Evolutionary conservation across 2,113 vertebrate species (phyloP).

Genomic region (Eidolon helvum): DNA sequence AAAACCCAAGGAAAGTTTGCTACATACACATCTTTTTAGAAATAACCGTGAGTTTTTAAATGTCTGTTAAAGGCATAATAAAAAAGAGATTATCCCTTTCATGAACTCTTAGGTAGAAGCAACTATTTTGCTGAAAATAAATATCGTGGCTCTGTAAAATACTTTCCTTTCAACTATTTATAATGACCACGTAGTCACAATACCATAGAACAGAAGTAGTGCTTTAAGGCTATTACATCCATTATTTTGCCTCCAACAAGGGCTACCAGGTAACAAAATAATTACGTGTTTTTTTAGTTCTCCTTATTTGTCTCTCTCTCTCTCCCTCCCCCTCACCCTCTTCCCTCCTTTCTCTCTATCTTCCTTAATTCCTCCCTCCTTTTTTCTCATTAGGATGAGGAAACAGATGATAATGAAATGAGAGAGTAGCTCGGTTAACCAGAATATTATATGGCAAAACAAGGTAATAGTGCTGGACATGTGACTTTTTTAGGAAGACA

Average conservation of each 20-base stretch:
- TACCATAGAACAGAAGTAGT: not conserved
- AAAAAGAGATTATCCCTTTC: not conserved
- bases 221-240: not conserved
- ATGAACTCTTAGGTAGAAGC: not conserved
- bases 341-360: not conserved
- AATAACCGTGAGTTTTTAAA: conserved; percentile 11
- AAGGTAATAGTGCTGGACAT: not conserved
- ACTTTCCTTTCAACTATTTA: not conserved
- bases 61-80: not conserved
- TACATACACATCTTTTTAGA: not conserved
- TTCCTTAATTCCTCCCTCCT: not conserved
- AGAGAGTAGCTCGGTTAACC: not conserved
- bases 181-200: not conserved
- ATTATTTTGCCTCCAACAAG: not conserved
- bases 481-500: conserved; percentile 1
- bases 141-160: not conserved
- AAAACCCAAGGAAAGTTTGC: not conserved
- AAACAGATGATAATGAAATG: not conserved
- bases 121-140: not conserved
- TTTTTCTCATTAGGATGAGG: not conserved
- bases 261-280: not conserved
- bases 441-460: not conserved
- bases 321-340: fast-evolving
- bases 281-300: not conserved
- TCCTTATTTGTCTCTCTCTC: too few species aligned